phyloP scores from a whole-genome alignment of 2,113 vertebrate genomes.

The Rhynchopsitta pachyrhyncha region DNA sequence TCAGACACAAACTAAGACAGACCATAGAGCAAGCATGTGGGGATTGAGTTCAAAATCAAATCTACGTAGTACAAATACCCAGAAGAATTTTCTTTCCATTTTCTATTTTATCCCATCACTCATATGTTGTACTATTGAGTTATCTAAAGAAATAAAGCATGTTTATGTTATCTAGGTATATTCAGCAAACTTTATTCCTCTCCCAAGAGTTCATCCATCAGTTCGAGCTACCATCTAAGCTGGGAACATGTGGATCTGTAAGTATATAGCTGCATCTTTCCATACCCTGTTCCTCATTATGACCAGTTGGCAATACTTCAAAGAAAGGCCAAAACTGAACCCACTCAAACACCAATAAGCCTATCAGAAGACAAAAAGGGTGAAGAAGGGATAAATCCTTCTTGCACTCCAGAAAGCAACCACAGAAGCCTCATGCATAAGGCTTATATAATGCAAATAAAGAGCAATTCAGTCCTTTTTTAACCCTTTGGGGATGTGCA shows the following conservation, averaged over 20 bases:
- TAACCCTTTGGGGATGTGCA: not conserved
- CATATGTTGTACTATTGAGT: conserved; percentile 45
- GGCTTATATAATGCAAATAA: not conserved
- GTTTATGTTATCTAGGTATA: conserved; percentile 53
- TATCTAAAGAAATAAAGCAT: conserved; percentile 59
- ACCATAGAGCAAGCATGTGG: not conserved
- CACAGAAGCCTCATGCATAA: not conserved
- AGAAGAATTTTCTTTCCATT: conserved; percentile 65
- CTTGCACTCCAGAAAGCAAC: not conserved
- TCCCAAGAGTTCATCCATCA: conserved; percentile 42
- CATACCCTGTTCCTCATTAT: not conserved
- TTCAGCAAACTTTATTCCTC: conserved; percentile 32
- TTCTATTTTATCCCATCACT: conserved; percentile 58
- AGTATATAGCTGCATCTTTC: not conserved
- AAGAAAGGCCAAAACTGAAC: not conserved
- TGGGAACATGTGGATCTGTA: not conserved
- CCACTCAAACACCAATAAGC: not conserved
- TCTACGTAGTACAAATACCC: conserved; percentile 44
- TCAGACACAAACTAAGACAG: conserved; percentile 53
- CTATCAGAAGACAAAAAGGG: not conserved
- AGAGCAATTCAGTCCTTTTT: not conserved
- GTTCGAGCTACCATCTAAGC: not conserved
- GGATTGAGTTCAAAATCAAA: conserved; percentile 48
- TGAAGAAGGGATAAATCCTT: not conserved
- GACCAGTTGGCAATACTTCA: not conserved